Evolutionary conservation across 2,113 vertebrate species (phyloP).

Genomic region (Clarias macrocephalus): DNA sequence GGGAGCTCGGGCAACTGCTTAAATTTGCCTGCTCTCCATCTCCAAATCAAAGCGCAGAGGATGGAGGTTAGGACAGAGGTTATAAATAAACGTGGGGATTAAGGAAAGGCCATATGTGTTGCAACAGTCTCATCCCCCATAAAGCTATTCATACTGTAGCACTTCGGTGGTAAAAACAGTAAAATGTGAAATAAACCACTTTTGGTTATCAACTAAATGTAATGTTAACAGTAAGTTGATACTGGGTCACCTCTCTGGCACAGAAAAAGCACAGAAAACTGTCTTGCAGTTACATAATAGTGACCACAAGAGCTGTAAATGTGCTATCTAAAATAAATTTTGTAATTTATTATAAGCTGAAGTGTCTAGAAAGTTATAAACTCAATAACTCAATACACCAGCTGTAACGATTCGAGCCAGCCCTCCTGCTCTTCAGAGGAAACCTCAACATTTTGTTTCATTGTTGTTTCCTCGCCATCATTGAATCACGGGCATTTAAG

Average conservation of each 20-base stretch:
- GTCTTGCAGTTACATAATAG: slow-evolving; percentile 9
- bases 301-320: background rate
- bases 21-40: background rate
- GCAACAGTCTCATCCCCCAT: background rate
- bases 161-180: background rate
- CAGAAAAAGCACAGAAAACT: background rate
- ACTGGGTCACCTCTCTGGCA: background rate
- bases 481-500: background rate
- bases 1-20: background rate
- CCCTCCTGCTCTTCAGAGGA: slow-evolving; percentile 2
- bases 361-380: background rate
- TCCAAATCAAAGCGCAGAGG: background rate
- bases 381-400: background rate
- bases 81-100: background rate
- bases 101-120: slow-evolving; percentile 5
- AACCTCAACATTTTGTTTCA: background rate
- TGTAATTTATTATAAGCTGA: background rate
- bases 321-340: background rate
- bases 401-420: background rate
- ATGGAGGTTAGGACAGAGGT: background rate
- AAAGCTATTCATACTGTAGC: background rate
- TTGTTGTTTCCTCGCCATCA: background rate
- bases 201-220: background rate
- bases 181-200: slow-evolving; percentile 9
- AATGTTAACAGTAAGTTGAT: background rate